A percentile compares a stretch with the other conserved stretches of the same genome.
phyloP scores from a whole-genome alignment of 2,888 invertebrate species.

The Bruchidius siliquastri region DNA sequence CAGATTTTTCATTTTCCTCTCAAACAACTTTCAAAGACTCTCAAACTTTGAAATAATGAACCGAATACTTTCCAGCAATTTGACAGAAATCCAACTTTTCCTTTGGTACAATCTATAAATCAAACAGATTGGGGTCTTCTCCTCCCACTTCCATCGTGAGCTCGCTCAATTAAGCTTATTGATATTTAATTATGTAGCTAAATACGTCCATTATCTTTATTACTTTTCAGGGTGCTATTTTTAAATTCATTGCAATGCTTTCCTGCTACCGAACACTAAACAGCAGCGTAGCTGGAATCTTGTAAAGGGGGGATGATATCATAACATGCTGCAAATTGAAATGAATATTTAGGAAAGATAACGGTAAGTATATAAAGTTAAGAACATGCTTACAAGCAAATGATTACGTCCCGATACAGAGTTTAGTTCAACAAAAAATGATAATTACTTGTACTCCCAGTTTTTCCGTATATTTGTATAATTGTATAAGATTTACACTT shows the following conservation, averaged over 20 bases:
- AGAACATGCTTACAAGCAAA: too few species aligned
- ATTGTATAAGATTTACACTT: too few species aligned
- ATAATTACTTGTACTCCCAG: too few species aligned
- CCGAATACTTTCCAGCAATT: neutral
- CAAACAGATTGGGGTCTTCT: neutral
- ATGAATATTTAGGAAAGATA: too few species aligned
- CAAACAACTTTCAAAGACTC: neutral
- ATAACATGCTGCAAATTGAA: too few species aligned
- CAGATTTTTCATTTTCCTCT: neutral
- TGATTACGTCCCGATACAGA: too few species aligned
- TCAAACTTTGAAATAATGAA: neutral
- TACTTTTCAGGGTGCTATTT: constrained; percentile 7
- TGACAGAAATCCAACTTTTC: neutral
- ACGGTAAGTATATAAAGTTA: too few species aligned
- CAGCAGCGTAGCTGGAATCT: neutral
- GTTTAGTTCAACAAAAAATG: too few species aligned
- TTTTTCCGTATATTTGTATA: too few species aligned
- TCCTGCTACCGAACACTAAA: neutral
- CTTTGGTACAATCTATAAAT: neutral
- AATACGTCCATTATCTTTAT: constrained; percentile 22
- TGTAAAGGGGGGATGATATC: neutral
- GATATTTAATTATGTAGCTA: constrained; percentile 25
- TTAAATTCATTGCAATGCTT: neutral
- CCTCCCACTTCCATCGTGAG: constrained; percentile 9
- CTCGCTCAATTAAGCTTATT: constrained; percentile 28